Base-by-base conservation (phyloP, 2,888 invertebrate species). In the Laothoe populi region DNA sequence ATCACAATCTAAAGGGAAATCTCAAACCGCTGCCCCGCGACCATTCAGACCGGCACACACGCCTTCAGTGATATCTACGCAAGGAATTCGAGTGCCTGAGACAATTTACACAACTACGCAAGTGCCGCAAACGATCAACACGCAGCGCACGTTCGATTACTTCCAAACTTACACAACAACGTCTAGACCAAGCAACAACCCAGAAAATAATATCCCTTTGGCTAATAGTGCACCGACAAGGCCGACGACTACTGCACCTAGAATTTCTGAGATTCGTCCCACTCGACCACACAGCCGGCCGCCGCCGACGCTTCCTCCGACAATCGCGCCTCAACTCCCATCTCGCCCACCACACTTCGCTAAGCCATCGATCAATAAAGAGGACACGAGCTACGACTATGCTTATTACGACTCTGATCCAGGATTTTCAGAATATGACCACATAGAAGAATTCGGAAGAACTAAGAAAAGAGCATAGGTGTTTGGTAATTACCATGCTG, bases 351-450 rank as follows among this genome's bases (percentile, higher is more conserved):
- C 86, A 24, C 77, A 80, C 61, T 82, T 82, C 49, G 79, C 84
- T 35, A 86, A 87, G 42, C 89, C 87, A 26, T 88, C 84, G 75
- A 94, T 89, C 75, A 94, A 94, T 69, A 95, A 95, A 68, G 95
- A 95, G 74, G 95, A 96, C 74, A 94, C 93, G 60, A 95, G 95
- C 79, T 97, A 97, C 78, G 97, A 97, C 81, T 97, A 97, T 77
- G 97, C 97, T 4, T 97, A 97, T 79, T 97, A 97, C 77, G 97
- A 97, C 80, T 94, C 95, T 63, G 94, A 94, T 59, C 89, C 90
- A 13, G 94, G 94, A 46, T 94, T 94, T 73, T 82, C 93, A 44
- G 94, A 94, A 78, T 94, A 94, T 70, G 94, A 94, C 64, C 88
- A 93, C 70, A 93, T 94, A 86, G 93, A 93, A 77, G 95, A 95